A percentile compares a stretch with the other conserved stretches of the same genome.
These are phyloP conservation scores for Cydia pomonella DNA, from an alignment of 1,140 invertebrate species.

Conservation along the genomic window DNA sequence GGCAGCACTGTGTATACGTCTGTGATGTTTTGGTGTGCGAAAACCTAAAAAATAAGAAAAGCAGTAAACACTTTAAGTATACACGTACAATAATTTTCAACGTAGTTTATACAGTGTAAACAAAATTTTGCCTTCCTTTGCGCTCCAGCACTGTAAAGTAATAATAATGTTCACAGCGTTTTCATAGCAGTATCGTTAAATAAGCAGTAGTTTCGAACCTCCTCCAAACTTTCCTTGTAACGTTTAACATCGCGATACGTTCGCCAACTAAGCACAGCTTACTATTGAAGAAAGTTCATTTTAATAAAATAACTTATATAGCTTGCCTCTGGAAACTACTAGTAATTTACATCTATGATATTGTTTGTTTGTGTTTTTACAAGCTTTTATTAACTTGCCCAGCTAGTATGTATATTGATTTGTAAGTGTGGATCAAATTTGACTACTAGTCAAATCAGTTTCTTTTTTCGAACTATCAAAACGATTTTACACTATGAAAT, in stretches of 20 bases:
- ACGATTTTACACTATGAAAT: too few relatives aligned
- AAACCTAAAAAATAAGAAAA: too few relatives aligned
- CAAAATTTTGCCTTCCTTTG: background rate
- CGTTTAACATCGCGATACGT: slow-evolving; percentile 25
- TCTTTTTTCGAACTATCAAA: too few relatives aligned
- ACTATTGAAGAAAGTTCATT: background rate
- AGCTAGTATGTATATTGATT: too few relatives aligned
- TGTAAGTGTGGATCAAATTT: too few relatives aligned
- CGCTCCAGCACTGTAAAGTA: background rate
- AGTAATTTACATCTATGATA: too few relatives aligned
- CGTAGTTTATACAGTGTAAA: background rate
- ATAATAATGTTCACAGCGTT: slow-evolving; percentile 27
- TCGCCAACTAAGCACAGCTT: background rate
- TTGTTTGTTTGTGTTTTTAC: too few relatives aligned
- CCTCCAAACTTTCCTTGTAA: slow-evolving; percentile 30
- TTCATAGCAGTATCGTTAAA: slow-evolving; percentile 21
- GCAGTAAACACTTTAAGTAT: background rate
- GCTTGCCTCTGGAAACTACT: too few relatives aligned
- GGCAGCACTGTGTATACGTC: too few relatives aligned
- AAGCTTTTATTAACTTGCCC: too few relatives aligned
- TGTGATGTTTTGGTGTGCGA: too few relatives aligned
- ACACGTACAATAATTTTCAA: background rate
- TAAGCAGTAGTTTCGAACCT: slow-evolving; percentile 26
- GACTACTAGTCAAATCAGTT: too few relatives aligned
- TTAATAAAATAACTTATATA: background rate